Conservation (phyloP, 2,888 invertebrate species). For the Caenorhabditis sp. region DNA sequence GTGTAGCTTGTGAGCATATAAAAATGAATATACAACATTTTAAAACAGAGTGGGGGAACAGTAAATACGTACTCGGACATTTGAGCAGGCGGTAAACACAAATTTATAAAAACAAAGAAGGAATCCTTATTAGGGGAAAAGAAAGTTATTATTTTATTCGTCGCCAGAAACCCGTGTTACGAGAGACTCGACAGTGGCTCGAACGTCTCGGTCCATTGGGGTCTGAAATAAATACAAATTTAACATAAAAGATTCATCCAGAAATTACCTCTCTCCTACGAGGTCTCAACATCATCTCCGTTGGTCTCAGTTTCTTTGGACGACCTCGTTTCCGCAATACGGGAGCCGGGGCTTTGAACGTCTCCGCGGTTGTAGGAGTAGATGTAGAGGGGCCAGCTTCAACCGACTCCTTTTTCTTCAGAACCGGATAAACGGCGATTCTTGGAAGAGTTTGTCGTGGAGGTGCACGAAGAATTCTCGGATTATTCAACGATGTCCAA, state of each 20-base stretch:
- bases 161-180: neutral
- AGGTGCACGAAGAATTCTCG: constrained; percentile 38
- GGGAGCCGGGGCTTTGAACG: neutral
- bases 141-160: neutral
- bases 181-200: constrained; percentile 7
- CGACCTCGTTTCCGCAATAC: constrained; percentile 32
- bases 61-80: neutral
- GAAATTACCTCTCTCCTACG: constrained; percentile 1
- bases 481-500: constrained; percentile 37
- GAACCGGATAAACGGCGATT: constrained; percentile 42
- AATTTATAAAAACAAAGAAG: constrained; percentile 6
- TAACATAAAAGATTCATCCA: neutral
- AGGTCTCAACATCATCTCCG: constrained; percentile 6
- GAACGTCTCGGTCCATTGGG: neutral
- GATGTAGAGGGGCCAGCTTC: neutral
- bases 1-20: neutral
- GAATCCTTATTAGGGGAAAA: neutral
- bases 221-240: neutral
- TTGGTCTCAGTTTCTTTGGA: constrained; percentile 38
- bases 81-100: constrained; percentile 7
- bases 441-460: constrained; percentile 4
- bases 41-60: constrained; percentile 18
- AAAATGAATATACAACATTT: constrained; percentile 29
- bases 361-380: neutral
- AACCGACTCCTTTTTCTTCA: constrained; percentile 6